These are phyloP conservation scores for Styela clava DNA, from an alignment of 23 tunicate genomes.

Conservation along the genomic window DNA sequence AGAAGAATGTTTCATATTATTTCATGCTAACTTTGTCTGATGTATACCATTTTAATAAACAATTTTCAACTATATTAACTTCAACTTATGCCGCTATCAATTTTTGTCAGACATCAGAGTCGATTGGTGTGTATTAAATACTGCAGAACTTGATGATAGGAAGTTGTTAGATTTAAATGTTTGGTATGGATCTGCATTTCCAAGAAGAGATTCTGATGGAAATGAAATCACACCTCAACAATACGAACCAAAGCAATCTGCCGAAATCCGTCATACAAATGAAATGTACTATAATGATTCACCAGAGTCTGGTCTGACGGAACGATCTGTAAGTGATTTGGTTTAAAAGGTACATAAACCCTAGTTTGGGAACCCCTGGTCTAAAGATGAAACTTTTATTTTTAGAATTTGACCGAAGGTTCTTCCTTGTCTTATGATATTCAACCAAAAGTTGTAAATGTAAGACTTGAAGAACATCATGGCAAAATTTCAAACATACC, in stretches of 20 bases:
- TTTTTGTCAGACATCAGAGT: constrained; percentile 51
- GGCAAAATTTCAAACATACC: constrained; percentile 47
- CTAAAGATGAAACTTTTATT: not conserved
- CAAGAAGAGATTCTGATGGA: constrained; percentile 15
- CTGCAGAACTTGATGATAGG: constrained; percentile 43
- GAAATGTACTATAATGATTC: not conserved
- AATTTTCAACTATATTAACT: too few species aligned
- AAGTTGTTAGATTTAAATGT: constrained; percentile 76
- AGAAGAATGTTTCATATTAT: too few species aligned
- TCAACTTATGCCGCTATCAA: too few species aligned
- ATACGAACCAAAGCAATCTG: not conserved
- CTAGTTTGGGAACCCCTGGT: not conserved
- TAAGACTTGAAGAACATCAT: constrained; percentile 46
- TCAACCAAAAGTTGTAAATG: constrained; percentile 49
- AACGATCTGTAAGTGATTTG: not conserved
- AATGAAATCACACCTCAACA: not conserved
- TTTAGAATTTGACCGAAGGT: not conserved
- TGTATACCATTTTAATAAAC: too few species aligned
- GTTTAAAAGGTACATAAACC: too few species aligned
- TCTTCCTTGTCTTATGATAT: not conserved
- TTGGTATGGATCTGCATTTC: constrained; percentile 87
- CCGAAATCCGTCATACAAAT: not conserved
- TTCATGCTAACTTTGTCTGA: too few species aligned
- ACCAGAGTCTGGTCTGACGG: constrained; percentile 5
- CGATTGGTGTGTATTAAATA: constrained; percentile 69